These are phyloP conservation scores for Drosophila lini DNA, from an alignment of 1,140 invertebrate genomes.

Conservation along the genomic window DNA sequence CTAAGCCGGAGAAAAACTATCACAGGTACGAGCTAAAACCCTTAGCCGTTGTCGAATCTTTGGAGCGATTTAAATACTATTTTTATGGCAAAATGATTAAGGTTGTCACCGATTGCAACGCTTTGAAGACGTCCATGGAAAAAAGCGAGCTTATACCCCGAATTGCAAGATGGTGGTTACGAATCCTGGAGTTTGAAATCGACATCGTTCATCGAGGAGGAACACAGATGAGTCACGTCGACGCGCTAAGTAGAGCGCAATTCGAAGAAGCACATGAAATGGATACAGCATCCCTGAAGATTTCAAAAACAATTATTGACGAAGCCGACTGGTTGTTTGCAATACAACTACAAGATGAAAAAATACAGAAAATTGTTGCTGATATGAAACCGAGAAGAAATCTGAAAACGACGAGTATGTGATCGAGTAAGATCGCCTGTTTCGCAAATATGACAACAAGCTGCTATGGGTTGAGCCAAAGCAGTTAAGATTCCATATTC, in stretches of 20 bases:
- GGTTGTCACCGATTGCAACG: not conserved
- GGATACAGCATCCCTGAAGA: not conserved
- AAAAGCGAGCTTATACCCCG: no score
- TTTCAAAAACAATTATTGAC: not conserved
- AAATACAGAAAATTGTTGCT: not conserved
- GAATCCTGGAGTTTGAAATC: not conserved
- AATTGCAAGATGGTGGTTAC: not conserved
- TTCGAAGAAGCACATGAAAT: not conserved
- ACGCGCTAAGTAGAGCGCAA: not conserved
- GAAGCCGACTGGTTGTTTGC: constrained; percentile 1
- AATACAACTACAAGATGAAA: not conserved
- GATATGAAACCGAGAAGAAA: not conserved
- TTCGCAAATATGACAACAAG: not conserved
- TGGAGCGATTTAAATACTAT: no score
- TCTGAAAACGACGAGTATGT: not conserved
- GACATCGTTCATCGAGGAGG: not conserved
- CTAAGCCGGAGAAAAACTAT: no score
- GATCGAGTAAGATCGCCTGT: not conserved
- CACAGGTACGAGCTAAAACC: no score
- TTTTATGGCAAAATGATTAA: no score
- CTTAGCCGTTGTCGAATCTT: no score
- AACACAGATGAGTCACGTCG: not conserved
- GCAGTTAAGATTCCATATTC: not conserved
- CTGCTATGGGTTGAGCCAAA: not conserved
- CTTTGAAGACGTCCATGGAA: not conserved